These are phyloP conservation scores for Sesia bembeciformis DNA, from an alignment of 2,888 invertebrate species.

Conservation along the genomic window DNA sequence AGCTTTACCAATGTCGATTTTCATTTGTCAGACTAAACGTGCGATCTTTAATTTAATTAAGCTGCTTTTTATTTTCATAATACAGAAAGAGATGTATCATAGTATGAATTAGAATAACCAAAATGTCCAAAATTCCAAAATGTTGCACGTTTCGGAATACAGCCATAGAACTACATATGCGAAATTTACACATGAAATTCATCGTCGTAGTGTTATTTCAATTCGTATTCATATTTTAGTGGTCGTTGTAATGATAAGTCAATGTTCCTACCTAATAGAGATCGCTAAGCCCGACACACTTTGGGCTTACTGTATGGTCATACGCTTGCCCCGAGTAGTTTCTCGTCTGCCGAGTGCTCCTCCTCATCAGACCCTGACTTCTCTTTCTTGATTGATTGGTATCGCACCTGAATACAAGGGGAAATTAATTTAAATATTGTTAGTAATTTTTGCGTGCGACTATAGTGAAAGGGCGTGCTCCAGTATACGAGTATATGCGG, in stretches of 20 bases:
- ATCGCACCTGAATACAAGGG: constrained; percentile 56
- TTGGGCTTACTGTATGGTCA: constrained; percentile 60
- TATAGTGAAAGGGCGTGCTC: too few relatives aligned
- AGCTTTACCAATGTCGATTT: too few relatives aligned
- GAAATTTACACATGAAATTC: not conserved
- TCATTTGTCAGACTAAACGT: too few relatives aligned
- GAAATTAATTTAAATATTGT: too few relatives aligned
- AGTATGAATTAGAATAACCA: too few relatives aligned
- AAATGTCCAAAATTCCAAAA: too few relatives aligned
- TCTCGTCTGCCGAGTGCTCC: constrained; percentile 78
- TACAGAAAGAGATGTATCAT: too few relatives aligned
- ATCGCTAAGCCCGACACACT: constrained; percentile 42
- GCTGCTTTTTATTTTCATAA: too few relatives aligned
- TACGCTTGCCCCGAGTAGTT: constrained; percentile 72
- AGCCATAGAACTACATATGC: not conserved
- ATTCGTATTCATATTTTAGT: not conserved
- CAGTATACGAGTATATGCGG: too few relatives aligned
- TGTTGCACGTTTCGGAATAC: too few relatives aligned
- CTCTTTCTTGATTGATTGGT: constrained; percentile 75
- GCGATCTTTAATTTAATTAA: too few relatives aligned
- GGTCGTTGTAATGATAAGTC: not conserved
- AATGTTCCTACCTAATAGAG: constrained; percentile 15
- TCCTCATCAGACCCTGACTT: constrained; percentile 78
- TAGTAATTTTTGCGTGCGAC: too few relatives aligned
- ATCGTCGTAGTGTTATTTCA: not conserved